phyloP scores from a whole-genome alignment of 2,888 invertebrate species.

The Stenotaenia linearis region DNA sequence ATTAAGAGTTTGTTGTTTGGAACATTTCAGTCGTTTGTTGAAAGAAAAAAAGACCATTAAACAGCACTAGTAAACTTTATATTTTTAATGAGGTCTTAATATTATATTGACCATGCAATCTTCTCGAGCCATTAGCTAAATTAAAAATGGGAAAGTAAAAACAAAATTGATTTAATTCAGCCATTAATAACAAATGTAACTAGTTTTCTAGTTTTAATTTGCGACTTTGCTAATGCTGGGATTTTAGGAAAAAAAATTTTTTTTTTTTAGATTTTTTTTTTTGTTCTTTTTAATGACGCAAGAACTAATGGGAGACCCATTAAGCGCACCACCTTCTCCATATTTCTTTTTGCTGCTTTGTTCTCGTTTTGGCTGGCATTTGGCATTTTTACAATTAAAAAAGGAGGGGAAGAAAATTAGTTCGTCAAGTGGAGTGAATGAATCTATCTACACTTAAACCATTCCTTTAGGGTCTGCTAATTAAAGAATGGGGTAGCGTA shows the following conservation, averaged over 20 bases:
- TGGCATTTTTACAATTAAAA: constrained; percentile 6
- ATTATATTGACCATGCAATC: constrained; percentile 3
- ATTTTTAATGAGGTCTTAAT: background rate
- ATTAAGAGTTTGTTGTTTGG: background rate
- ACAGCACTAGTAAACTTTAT: background rate
- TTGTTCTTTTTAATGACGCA: background rate
- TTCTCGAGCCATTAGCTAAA: background rate
- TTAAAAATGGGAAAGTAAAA: background rate
- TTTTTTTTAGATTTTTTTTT: background rate
- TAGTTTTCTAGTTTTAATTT: background rate
- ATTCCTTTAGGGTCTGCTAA: background rate
- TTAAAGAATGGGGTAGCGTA: background rate
- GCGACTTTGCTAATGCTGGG: background rate
- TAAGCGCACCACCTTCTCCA: background rate
- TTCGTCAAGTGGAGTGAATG: background rate
- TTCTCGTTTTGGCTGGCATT: background rate
- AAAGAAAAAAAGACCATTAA: background rate
- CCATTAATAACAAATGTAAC: background rate
- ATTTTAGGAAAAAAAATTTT: background rate
- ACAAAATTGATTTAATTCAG: background rate
- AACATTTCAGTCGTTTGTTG: background rate
- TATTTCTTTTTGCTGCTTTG: background rate
- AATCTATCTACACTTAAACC: background rate
- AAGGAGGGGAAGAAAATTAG: background rate
- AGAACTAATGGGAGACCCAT: constrained; percentile 12